Evolutionary conservation across 2,113 vertebrate species (phyloP).

Genomic region (Phalacrocorax carbo): DNA sequence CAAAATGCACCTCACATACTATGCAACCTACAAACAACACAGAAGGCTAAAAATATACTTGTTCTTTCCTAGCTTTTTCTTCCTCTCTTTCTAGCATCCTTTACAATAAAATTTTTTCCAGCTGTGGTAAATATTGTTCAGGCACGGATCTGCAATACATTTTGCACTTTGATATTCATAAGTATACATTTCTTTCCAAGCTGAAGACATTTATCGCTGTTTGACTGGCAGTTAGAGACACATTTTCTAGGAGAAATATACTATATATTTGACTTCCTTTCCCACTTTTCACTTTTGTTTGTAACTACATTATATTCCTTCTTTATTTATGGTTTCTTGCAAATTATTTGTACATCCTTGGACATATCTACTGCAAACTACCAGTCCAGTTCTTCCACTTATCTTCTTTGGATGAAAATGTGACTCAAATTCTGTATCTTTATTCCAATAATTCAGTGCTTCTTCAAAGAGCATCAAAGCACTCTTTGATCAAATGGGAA

Average conservation of each 20-base stretch:
- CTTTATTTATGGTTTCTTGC: not conserved
- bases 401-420: conserved; percentile 22
- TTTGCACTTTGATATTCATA: conserved; percentile 32
- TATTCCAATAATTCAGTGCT: conserved; percentile 3
- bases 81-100: not conserved
- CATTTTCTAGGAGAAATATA: not conserved
- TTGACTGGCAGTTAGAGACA: not conserved
- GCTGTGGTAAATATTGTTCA: conserved; percentile 2
- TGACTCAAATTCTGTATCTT: conserved; percentile 37
- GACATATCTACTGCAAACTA: not conserved
- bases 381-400: not conserved
- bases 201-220: not conserved
- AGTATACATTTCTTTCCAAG: not conserved
- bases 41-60: not conserved
- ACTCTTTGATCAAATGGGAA: conserved; percentile 65
- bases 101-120: not conserved
- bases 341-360: not conserved
- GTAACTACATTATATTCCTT: not conserved
- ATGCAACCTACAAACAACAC: not conserved
- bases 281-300: not conserved
- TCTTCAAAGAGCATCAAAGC: conserved; percentile 67
- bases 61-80: not conserved
- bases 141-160: not conserved
- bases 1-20: not conserved
- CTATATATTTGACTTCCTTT: not conserved